Percentiles rank a stretch among this genome's conserved stretches.
phyloP scores from a whole-genome alignment of 2,888 invertebrate species.

The Chironomus riparius region DNA sequence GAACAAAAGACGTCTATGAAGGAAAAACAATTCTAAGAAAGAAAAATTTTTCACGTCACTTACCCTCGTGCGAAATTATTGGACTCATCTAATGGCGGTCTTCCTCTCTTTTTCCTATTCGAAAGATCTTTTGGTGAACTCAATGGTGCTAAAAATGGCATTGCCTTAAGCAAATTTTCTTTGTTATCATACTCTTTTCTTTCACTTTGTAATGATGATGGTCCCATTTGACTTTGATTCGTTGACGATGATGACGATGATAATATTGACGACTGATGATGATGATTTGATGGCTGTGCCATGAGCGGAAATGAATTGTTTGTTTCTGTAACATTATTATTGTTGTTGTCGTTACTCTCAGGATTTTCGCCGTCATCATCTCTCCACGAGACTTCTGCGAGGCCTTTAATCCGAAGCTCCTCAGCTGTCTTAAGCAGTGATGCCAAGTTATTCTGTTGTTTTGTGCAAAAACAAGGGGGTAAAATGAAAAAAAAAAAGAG shows the following conservation, averaged over 20 bases:
- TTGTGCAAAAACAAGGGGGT: not conserved
- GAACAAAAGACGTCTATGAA: not conserved
- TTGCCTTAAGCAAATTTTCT: slow-evolving; percentile 33
- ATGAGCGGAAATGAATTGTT: not conserved
- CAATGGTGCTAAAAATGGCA: slow-evolving; percentile 38
- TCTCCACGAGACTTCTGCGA: slow-evolving; percentile 83
- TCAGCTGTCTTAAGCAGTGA: slow-evolving; percentile 86
- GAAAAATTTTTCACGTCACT: not conserved
- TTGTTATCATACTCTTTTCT: slow-evolving; percentile 10
- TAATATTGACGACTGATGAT: not conserved
- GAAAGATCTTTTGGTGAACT: slow-evolving; percentile 32
- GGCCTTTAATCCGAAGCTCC: slow-evolving; percentile 81
- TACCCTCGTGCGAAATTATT: slow-evolving; percentile 17
- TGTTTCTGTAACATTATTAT: slow-evolving; percentile 15
- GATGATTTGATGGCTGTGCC: slow-evolving; percentile 3
- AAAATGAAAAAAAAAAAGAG: not conserved
- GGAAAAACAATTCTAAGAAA: not conserved
- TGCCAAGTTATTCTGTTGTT: slow-evolving; percentile 69
- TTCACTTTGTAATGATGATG: not conserved
- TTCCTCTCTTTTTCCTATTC: slow-evolving; percentile 52
- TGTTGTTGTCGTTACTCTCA: slow-evolving; percentile 29
- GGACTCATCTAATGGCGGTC: slow-evolving; percentile 54
- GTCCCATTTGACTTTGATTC: slow-evolving; percentile 2
- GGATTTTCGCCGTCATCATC: slow-evolving; percentile 44
- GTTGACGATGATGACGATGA: not conserved